Conservation (phyloP, 1,140 invertebrate species). For the Antheraea mylitta region DNA sequence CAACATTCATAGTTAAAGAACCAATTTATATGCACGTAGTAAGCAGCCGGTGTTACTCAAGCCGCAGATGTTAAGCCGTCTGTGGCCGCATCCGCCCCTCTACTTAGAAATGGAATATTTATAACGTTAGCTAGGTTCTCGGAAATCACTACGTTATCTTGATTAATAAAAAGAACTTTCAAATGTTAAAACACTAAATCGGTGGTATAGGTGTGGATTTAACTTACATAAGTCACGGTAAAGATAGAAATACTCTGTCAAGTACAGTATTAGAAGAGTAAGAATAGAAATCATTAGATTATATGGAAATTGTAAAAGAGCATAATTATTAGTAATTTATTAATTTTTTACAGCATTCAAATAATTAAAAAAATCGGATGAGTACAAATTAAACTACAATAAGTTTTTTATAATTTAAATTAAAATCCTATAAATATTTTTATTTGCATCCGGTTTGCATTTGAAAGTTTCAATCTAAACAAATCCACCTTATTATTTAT, state of each 20-base stretch:
- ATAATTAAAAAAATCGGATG: no score
- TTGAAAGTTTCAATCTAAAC: neutral
- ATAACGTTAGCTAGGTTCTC: conserved; percentile 56
- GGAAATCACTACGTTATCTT: conserved; percentile 49
- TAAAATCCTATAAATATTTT: neutral
- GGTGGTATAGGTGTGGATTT: no score
- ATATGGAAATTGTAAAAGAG: no score
- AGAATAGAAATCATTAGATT: neutral
- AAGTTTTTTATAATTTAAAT: no score
- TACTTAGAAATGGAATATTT: conserved; percentile 73
- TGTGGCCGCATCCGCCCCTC: conserved; percentile 64
- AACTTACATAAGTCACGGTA: no score
- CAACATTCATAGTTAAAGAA: conserved; percentile 45
- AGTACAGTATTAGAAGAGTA: neutral
- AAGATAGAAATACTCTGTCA: neutral
- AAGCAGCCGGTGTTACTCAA: conserved; percentile 67
- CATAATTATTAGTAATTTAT: no score
- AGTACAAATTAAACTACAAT: no score
- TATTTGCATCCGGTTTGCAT: neutral
- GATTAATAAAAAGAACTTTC: conserved; percentile 42
- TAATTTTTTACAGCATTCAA: no score
- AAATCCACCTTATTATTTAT: neutral
- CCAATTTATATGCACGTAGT: conserved; percentile 67
- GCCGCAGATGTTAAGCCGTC: conserved; percentile 73
- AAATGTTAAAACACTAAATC: neutral